Evolutionary conservation across 2,797 vertebrate genomes (phyloP), one percentile per base, ranked within the genome.

Genomic region (Avahi laniger): DNA sequence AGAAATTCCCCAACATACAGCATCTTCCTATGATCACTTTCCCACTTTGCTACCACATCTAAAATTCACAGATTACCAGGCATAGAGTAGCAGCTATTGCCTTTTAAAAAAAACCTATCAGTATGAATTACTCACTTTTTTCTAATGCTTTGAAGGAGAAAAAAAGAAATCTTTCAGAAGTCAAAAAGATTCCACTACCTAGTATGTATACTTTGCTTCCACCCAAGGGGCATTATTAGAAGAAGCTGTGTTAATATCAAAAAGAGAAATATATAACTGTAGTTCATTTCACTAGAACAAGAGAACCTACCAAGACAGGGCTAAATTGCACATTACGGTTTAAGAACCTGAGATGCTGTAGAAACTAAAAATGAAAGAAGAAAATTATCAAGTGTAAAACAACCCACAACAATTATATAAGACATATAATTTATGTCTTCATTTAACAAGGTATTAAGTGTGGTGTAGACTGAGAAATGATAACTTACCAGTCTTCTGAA

Each of bases 401-500:
- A 61, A 43, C 13, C 11, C 59, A 28, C 35, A 75, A 73, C 4
- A 93, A 35, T 41, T 79, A 38, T 3, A 4, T 38, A 76, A 81
- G 17, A 28, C 46, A 57, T 0, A 0, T 75, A 83, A 83, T 5
- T 65, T 73, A 33, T 43, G 38, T 76, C 83, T 28, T 87, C 67
- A 69, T 41, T 52, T 92, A 79, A 24, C 46, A 82, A 90, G 22
- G 7, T 10, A 50, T 7, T 70, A 84, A 89, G 52, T 30, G 33
- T 30, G 4, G 2, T 43, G 15, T 0, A 75, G 6, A 28, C 24
- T 75, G 7, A 93, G 43, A 89, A 95, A 30, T 70, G 35, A 69
- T 20, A 33, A 98, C 98, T 98, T 97, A 99, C 99, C 99, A 0
- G 99, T 99, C 98, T 99, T 99, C 98, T 99, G 99, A 97, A 99